Percentiles rank a stretch among this genome's conserved stretches.
These are phyloP conservation scores for Odontophorus gujanensis DNA, from an alignment of 2,113 vertebrate species.

Conservation along the genomic window DNA sequence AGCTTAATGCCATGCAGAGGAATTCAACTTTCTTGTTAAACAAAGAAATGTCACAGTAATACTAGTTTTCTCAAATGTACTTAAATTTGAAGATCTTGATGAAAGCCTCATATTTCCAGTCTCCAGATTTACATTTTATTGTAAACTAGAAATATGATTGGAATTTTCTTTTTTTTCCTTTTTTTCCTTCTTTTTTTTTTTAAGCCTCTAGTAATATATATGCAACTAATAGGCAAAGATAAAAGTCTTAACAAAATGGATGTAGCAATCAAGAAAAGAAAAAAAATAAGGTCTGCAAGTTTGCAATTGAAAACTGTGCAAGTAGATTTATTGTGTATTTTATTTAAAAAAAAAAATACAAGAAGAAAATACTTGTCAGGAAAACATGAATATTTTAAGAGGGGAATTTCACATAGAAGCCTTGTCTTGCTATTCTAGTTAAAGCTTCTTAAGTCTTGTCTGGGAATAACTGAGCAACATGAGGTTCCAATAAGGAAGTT, in stretches of 20 bases:
- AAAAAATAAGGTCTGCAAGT: background rate
- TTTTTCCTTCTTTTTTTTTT: background rate
- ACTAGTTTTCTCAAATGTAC: background rate
- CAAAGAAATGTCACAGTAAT: background rate
- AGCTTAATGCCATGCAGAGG: background rate
- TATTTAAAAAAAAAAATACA: background rate
- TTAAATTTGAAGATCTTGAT: background rate
- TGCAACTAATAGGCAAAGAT: background rate
- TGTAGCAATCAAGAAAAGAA: background rate
- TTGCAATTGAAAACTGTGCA: background rate
- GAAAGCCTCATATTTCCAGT: background rate
- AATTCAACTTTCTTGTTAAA: constrained; percentile 14
- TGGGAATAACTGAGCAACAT: background rate
- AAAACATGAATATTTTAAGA: background rate
- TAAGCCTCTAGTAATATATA: background rate
- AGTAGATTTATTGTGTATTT: background rate
- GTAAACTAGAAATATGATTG: background rate
- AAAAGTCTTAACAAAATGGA: background rate
- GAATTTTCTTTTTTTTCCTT: background rate
- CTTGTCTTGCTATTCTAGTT: background rate
- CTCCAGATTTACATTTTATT: background rate
- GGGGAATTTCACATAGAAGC: background rate
- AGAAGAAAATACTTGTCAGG: rapidly evolving
- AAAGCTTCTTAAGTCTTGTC: background rate
- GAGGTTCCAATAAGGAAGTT: background rate